Percentiles rank a stretch among this genome's conserved stretches.
Evolutionary conservation across 2,797 vertebrate genomes (phyloP).

Genomic region (Neoniphon sammara): DNA sequence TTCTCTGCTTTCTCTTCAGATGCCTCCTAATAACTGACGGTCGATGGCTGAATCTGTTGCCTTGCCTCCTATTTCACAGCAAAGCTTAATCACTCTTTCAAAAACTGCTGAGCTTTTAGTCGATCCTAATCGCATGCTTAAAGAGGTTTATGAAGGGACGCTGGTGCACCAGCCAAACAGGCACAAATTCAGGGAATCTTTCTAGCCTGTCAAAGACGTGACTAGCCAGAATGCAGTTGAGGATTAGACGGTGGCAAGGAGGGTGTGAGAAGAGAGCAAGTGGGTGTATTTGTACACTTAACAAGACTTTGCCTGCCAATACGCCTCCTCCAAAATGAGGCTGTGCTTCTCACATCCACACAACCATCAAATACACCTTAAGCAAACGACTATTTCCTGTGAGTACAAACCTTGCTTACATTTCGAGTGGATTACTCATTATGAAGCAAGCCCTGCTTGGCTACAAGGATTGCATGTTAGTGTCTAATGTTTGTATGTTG

Average conservation of each 20-base stretch:
- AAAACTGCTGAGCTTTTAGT: constrained; percentile 50
- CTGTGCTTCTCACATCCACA: neutral
- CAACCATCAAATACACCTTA: neutral
- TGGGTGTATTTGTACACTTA: constrained; percentile 5
- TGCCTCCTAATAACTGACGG: neutral
- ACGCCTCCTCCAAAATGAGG: neutral
- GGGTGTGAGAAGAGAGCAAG: constrained; percentile 4
- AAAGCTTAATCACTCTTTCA: constrained; percentile 29
- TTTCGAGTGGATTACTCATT: neutral
- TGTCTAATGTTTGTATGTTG: neutral
- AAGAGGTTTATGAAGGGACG: constrained; percentile 37
- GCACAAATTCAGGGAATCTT: constrained; percentile 11
- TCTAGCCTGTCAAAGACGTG: constrained; percentile 19
- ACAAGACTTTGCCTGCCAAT: constrained; percentile 22
- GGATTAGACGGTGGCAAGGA: constrained; percentile 5
- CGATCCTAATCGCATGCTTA: constrained; percentile 24
- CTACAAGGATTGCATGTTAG: neutral
- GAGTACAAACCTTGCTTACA: neutral
- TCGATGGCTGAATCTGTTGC: constrained; percentile 7
- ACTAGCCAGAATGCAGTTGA: neutral
- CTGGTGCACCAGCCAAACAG: constrained; percentile 3
- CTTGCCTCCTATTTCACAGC: constrained; percentile 1
- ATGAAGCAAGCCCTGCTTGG: neutral
- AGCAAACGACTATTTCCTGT: neutral
- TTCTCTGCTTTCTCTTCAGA: neutral